These are phyloP conservation scores for Hirtodrosophila duncani DNA, from an alignment of 2,888 invertebrate genomes.

Conservation along the genomic window DNA sequence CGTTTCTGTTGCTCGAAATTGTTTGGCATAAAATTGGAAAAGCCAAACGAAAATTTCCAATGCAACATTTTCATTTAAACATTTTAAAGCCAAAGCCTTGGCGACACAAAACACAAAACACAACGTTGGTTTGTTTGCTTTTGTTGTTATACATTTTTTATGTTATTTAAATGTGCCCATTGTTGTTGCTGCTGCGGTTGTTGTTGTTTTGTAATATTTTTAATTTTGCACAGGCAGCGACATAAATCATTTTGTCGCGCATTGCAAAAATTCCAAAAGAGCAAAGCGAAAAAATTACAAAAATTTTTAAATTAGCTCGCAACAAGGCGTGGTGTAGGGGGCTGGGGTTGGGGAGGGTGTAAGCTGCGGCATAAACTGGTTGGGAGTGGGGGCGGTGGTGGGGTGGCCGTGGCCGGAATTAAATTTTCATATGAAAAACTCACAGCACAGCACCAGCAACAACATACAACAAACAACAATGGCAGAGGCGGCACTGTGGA, in stretches of 20 bases:
- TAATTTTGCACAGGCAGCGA: slow-evolving; percentile 70
- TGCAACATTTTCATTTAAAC: slow-evolving; percentile 65
- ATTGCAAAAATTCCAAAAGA: slow-evolving; percentile 74
- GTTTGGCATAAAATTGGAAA: slow-evolving; percentile 65
- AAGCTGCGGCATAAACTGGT: slow-evolving; percentile 24
- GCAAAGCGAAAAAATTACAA: slow-evolving; percentile 72
- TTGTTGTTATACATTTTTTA: slow-evolving; percentile 25
- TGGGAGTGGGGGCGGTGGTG: slow-evolving; percentile 17
- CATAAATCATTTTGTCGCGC: slow-evolving; percentile 78
- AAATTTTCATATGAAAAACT: slow-evolving; percentile 67
- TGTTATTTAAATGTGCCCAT: slow-evolving; percentile 68
- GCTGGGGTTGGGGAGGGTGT: neutral
- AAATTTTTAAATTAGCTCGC: slow-evolving; percentile 74
- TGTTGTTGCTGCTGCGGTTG: slow-evolving; percentile 39
- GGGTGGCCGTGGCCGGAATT: slow-evolving; percentile 58
- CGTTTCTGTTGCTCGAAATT: slow-evolving; percentile 39
- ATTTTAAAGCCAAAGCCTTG: too few relatives aligned
- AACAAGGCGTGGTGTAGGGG: slow-evolving; percentile 26
- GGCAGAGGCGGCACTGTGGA: neutral
- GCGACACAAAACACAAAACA: slow-evolving; percentile 27
- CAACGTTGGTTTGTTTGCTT: slow-evolving; percentile 1
- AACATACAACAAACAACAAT: slow-evolving; percentile 42
- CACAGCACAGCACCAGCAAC: slow-evolving; percentile 30
- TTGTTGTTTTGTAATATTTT: slow-evolving; percentile 64
- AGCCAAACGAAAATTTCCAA: slow-evolving; percentile 45